A percentile compares a stretch with the other conserved stretches of the same genome.
phyloP scores from a whole-genome alignment of 2,797 vertebrate species.

The Prionace glauca region DNA sequence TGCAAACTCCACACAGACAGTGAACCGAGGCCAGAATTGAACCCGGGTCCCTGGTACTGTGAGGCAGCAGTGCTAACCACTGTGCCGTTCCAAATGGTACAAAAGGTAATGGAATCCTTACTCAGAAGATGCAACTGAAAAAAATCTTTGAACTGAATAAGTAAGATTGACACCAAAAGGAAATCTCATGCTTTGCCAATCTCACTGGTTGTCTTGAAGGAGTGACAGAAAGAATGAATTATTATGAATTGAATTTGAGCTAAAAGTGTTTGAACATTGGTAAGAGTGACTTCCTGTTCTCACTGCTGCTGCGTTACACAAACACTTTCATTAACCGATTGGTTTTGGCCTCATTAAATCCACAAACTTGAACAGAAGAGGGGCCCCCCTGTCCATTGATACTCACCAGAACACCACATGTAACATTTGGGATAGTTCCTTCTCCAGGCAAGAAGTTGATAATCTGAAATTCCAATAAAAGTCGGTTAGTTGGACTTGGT shows the following conservation, averaged over 20 bases:
- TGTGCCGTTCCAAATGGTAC: no score
- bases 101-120: neutral
- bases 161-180: neutral
- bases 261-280: neutral
- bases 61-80: no score
- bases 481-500: neutral
- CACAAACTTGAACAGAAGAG: neutral
- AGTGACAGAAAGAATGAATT: no score
- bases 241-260: no score
- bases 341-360: no score
- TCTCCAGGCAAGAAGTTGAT: conserved; percentile 69
- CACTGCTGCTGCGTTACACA: neutral
- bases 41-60: no score
- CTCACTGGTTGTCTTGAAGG: no score
- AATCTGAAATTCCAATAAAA: conserved; percentile 58
- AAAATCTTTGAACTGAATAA: neutral
- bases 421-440: conserved; percentile 56
- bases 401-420: conserved; percentile 72
- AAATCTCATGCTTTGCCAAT: neutral
- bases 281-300: no score
- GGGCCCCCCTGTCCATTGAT: no score
- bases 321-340: neutral
- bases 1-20: no score
- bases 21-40: no score
- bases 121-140: neutral